A percentile compares a stretch with the other conserved stretches of the same genome.
Conservation (phyloP, 2,888 invertebrate species). For the Rugalucina vietnamica region DNA sequence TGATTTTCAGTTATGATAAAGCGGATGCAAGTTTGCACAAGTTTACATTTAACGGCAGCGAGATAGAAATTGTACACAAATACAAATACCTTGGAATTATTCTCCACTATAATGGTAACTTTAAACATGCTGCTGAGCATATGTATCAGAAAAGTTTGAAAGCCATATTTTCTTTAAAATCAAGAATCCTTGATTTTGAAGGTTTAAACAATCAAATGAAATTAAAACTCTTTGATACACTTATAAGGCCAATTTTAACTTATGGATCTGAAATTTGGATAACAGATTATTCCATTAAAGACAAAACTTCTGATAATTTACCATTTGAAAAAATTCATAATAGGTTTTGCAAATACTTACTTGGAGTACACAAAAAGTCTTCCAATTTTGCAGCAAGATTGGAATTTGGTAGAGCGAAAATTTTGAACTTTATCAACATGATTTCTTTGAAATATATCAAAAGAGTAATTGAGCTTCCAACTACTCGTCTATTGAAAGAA, state of each 20-base stretch:
- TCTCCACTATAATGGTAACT: neutral
- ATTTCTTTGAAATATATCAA: too few relatives aligned
- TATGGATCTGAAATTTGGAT: conserved; percentile 26
- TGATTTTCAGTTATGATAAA: neutral
- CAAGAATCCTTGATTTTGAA: neutral
- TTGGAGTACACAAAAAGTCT: too few relatives aligned
- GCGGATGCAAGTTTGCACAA: neutral
- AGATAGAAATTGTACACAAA: too few relatives aligned
- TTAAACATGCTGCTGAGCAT: conserved; percentile 10
- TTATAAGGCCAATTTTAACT: conserved; percentile 16
- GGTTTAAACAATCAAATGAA: neutral
- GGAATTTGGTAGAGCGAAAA: too few relatives aligned
- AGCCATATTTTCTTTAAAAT: neutral
- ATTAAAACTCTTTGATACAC: conserved; percentile 13
- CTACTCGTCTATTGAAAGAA: too few relatives aligned
- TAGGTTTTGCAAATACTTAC: conserved; percentile 19
- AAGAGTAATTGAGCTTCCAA: too few relatives aligned
- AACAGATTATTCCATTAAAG: neutral
- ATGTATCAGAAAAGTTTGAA: conserved; percentile 1
- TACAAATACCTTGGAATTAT: conserved; percentile 13
- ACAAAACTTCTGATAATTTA: neutral
- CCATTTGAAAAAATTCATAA: conserved; percentile 10
- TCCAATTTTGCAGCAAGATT: too few relatives aligned
- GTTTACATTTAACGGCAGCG: neutral
- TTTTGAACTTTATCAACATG: too few relatives aligned